phyloP scores from a whole-genome alignment of 92 coral and sea anemone species.

The Montipora capitata region DNA sequence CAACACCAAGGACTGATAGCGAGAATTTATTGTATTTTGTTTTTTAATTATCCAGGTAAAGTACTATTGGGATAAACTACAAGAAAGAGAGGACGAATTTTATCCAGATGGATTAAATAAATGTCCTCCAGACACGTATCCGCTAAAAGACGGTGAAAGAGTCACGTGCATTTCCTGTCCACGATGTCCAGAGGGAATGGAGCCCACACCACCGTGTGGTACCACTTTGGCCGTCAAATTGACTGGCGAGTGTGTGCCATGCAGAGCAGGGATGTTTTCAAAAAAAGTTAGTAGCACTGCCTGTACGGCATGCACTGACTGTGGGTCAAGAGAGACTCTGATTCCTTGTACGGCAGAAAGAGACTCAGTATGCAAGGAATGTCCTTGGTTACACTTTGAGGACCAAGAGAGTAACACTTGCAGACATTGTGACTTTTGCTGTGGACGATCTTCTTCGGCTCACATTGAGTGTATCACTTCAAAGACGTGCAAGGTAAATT shows the following conservation, averaged over 20 bases:
- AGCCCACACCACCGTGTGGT: slow-evolving; percentile 36
- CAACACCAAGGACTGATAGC: no score
- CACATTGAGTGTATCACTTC: background rate
- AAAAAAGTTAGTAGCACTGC: background rate
- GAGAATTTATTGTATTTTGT: background rate
- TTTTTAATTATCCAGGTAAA: background rate
- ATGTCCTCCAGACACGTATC: slow-evolving; percentile 32
- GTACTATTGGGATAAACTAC: background rate
- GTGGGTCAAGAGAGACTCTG: slow-evolving; percentile 18
- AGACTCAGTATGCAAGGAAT: slow-evolving; percentile 12
- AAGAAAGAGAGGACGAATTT: slow-evolving; percentile 2
- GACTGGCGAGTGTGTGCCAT: slow-evolving; percentile 26
- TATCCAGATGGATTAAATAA: slow-evolving; percentile 24
- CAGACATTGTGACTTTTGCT: slow-evolving; percentile 24
- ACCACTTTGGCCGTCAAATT: background rate
- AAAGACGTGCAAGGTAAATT: slow-evolving; percentile 3
- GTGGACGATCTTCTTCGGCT: background rate
- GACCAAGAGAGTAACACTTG: slow-evolving; percentile 10
- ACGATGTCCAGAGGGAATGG: slow-evolving; percentile 29
- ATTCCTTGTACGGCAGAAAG: slow-evolving; percentile 32
- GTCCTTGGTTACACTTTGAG: slow-evolving; percentile 16
- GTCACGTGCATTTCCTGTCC: slow-evolving; percentile 26
- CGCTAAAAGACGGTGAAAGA: background rate
- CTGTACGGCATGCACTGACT: slow-evolving; percentile 30
- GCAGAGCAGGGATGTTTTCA: slow-evolving; percentile 25